Conservation (phyloP, 2,797 vertebrate genomes). For the Anguilla pacifica region DNA sequence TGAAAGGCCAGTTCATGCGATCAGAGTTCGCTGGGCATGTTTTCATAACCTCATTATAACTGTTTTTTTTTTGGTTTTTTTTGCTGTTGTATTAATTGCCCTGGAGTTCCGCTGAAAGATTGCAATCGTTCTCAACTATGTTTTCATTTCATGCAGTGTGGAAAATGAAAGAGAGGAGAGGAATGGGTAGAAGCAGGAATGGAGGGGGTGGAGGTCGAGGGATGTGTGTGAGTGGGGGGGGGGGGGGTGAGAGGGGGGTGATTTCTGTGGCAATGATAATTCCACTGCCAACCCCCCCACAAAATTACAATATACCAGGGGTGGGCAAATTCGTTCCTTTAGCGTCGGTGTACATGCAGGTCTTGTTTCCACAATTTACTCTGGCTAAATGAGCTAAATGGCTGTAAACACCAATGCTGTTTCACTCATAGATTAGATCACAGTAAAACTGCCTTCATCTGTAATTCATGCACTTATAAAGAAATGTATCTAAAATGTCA, state of each 20-base stretch:
- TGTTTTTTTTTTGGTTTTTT: constrained; percentile 26
- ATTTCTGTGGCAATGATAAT: neutral
- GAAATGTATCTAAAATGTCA: too few species aligned
- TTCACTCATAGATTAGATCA: too few species aligned
- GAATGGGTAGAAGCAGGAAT: neutral
- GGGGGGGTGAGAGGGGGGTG: neutral
- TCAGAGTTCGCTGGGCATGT: constrained; percentile 32
- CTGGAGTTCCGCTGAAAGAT: constrained; percentile 39
- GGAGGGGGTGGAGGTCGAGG: neutral
- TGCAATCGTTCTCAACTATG: constrained; percentile 30
- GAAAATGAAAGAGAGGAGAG: constrained; percentile 21
- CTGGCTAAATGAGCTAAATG: too few species aligned
- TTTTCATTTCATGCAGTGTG: constrained; percentile 25
- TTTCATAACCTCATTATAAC: constrained; percentile 55
- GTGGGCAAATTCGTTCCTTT: too few species aligned
- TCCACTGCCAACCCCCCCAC: neutral
- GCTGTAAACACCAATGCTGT: too few species aligned
- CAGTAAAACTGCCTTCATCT: too few species aligned
- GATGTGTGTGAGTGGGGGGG: neutral
- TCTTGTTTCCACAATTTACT: too few species aligned
- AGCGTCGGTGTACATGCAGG: too few species aligned
- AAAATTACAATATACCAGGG: neutral
- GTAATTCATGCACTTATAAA: too few species aligned
- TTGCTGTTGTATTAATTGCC: constrained; percentile 44
- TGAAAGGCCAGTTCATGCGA: constrained; percentile 36